Evolutionary conservation across 2,797 vertebrate species (phyloP).

Genomic region (Anolis apletophallus): DNA sequence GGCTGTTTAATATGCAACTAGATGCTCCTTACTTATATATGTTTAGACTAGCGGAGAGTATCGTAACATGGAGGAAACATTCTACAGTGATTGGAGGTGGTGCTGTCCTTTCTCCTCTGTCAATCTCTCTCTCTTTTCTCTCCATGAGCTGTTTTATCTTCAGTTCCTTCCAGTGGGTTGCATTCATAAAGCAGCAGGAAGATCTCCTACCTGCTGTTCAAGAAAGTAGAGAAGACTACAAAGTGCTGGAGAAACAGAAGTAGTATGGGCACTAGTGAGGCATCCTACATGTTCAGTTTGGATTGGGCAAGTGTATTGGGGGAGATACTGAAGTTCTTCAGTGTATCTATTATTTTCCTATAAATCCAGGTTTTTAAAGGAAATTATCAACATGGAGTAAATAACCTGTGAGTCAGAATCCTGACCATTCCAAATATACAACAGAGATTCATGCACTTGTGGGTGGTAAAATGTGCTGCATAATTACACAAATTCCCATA

Average conservation of each 20-base stretch:
- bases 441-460: neutral
- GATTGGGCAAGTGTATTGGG: neutral
- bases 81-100: neutral
- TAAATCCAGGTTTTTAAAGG: neutral
- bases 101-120: neutral
- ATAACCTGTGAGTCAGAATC: neutral
- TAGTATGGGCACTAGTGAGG: neutral
- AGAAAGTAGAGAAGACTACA: neutral
- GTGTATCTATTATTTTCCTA: neutral
- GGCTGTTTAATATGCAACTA: neutral
- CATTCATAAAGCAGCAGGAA: constrained; percentile 10
- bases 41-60: neutral
- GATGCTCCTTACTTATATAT: neutral
- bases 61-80: neutral
- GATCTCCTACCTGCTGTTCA: constrained; percentile 1
- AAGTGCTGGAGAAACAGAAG: neutral
- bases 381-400: neutral
- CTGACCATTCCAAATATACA: neutral
- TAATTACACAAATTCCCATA: neutral
- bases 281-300: neutral
- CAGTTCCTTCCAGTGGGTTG: constrained; percentile 3
- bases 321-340: no score
- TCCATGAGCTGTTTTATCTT: constrained; percentile 30
- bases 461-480: neutral
- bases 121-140: neutral